phyloP scores from a whole-genome alignment of 1,140 invertebrate genomes.

The Phenacoccus solenopsis region DNA sequence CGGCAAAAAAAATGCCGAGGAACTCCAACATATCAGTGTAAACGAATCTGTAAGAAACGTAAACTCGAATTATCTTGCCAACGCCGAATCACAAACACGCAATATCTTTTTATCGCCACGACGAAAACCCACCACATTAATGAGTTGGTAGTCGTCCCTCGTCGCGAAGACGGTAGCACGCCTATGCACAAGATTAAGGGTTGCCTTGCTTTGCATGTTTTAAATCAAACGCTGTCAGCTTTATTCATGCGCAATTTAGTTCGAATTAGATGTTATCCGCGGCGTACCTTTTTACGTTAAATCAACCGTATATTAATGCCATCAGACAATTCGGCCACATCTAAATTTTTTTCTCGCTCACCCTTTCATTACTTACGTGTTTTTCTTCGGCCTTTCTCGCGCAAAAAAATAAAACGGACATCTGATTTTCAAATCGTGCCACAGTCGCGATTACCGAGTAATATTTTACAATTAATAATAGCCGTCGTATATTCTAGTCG shows the following conservation, averaged over 20 bases:
- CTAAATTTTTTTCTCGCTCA: background rate
- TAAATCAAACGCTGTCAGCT: background rate
- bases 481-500: background rate
- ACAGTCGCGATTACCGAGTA: background rate
- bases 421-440: background rate
- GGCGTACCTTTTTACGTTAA: background rate
- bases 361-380: background rate
- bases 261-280: background rate
- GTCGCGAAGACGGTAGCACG: background rate
- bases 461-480: constrained; percentile 4
- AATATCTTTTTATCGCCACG: background rate
- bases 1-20: too few species aligned
- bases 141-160: background rate
- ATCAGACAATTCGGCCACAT: background rate
- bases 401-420: background rate
- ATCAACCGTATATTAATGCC: background rate
- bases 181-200: background rate
- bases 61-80: too few species aligned
- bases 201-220: background rate
- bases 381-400: background rate
- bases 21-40: too few species aligned
- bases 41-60: too few species aligned
- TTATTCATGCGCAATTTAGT: background rate
- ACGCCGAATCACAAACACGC: background rate
- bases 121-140: background rate